Evolutionary conservation across 2,797 vertebrate genomes (phyloP), one percentile per base, ranked within the genome.

Genomic region (Thalassophryne amazonica): DNA sequence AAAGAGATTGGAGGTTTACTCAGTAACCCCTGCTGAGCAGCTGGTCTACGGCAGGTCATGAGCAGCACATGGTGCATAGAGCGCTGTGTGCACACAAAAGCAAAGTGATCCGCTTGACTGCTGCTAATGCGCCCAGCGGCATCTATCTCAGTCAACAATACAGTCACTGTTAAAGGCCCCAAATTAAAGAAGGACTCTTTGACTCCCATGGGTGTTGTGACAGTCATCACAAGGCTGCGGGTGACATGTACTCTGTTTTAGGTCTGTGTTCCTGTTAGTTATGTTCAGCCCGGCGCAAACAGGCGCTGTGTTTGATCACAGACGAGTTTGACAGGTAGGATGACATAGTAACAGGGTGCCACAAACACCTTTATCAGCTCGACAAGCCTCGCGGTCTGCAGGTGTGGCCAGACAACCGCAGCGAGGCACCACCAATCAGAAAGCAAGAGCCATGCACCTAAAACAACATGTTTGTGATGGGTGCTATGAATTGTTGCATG

Each of bases 1-100:
- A 85, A 85, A 78, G 75, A 80, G 81, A 86, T 82, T 83, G 85
- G 78, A 86, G 79, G 81, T 85, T 85, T 84, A 78, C 72, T 80
- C 67, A 69, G 71, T 84, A 70, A 83, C 78, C 77, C 81, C 79
- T 83, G 82, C 78, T 63, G 80, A 88, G 85, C 85, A 88, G 85
- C 86, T 88, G 86, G 76, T 87, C 69, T 72, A 65, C 23, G 76
- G 83, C 78, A 83, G 85, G 70, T 84, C 86, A 84, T 77, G 61
- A 59, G 76, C 80, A 69, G 82, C 83, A 86, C 85, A 87, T 86
- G 85, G 83, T 40, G 69, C 72, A 70, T 54, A 66, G 55, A 53
- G 54, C 6, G 22, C 60, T 42, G 49, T 48, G 59, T 24, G 54
- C 79, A 80, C 76, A 88, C 81, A 85, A 80, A 80, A 80, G 84